Percentiles rank a stretch among this genome's conserved stretches.
phyloP scores from a whole-genome alignment of 2,888 invertebrate genomes.

The Agapostemon virescens region DNA sequence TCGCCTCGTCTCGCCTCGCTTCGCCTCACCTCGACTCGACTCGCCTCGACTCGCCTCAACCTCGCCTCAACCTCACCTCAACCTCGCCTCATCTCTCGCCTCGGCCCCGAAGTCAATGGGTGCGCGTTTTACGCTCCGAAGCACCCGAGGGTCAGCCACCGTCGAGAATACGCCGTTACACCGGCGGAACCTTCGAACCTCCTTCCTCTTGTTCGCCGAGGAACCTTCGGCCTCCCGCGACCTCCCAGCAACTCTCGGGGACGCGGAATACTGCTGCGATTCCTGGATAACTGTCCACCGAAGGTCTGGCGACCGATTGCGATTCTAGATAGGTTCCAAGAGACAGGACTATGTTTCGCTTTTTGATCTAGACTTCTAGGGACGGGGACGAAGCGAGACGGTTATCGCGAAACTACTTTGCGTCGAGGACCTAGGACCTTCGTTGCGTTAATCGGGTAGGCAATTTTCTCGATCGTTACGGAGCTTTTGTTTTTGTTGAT shows the following conservation, averaged over 20 bases:
- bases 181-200: slow-evolving; percentile 8
- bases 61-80: slow-evolving; percentile 23
- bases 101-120: slow-evolving; percentile 52
- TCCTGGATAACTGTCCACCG: background rate
- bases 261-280: background rate
- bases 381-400: background rate
- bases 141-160: slow-evolving; percentile 47
- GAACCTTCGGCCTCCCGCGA: slow-evolving; percentile 21
- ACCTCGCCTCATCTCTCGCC: slow-evolving; percentile 19
- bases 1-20: slow-evolving; percentile 26
- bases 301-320: background rate
- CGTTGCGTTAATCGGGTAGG: background rate
- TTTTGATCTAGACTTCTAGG: background rate
- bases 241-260: background rate
- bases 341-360: background rate
- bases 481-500: no score
- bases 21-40: slow-evolving; percentile 27
- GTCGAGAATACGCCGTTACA: slow-evolving; percentile 48
- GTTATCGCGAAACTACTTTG: background rate
- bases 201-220: background rate
- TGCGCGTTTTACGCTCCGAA: slow-evolving; percentile 36
- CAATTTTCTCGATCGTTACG: background rate
- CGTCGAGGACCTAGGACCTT: no score
- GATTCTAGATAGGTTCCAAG: rapidly evolving
- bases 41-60: slow-evolving; percentile 14